Evolutionary conservation across 2,797 vertebrate species (phyloP), one percentile per base, ranked within the genome.

Genomic region (Platyrinchus mystaceus): DNA sequence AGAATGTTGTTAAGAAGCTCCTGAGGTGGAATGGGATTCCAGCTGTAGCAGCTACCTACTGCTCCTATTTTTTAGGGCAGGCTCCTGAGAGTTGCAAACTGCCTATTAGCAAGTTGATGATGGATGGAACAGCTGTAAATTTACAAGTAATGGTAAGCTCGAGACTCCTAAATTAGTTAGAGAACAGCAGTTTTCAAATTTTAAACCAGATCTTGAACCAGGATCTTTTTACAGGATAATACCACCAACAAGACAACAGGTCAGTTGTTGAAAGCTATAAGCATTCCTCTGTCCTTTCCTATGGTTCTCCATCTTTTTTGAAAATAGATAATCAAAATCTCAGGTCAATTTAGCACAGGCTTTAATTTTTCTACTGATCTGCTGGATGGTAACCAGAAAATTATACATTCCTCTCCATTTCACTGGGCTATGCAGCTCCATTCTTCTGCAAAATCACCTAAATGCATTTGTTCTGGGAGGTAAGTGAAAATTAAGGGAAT

Each of bases 71-170:
- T 97, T 97, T 95, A 84, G 11, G 68, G 23, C 22, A 71, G 90
- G 30, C 97, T 94, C 97, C 49, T 16, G 98, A 95, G 98, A 97
- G 77, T 95, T 97, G 43, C 94, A 88, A 84, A 94, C 95, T 96
- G 95, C 96, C 96, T 97, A 97, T 98, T 98, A 98, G 95, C 91
- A 96, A 96, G 85, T 88, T 90, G 95, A 86, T 55, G 95, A 97
- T 93, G 82, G 97, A 98, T 96, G 92, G 91, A 96, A 97, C 97
- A 89, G 75, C 94, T 94, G 94, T 96, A 97, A 97, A 97, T 97
- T 97, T 97, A 82, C 88, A 95, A 93, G 82, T 91, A 97, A 95
- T 94, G 88, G 97, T 97, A 96, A 97, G 80, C 90, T 79, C 39
- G 96, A 97, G 97, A 95, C 88, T 98, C 94, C 90, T 96, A 97